A percentile compares a stretch with the other conserved stretches of the same genome.
These are phyloP conservation scores for Boleophthalmus pectinirostris DNA, from an alignment of 2,113 vertebrate species.

Conservation along the genomic window DNA sequence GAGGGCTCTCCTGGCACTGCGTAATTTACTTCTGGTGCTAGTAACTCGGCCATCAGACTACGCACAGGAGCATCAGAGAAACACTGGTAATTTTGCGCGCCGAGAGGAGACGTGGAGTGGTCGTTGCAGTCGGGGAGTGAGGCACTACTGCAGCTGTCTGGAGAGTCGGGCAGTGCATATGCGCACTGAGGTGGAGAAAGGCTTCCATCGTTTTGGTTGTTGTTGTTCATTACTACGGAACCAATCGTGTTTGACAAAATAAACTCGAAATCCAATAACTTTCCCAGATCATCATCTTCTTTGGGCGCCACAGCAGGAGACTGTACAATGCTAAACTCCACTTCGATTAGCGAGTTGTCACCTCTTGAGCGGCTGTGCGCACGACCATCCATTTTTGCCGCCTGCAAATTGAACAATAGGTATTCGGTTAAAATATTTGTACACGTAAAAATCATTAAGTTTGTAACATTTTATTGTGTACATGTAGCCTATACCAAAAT, in stretches of 20 bases:
- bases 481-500: not conserved
- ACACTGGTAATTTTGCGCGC: conserved; percentile 45
- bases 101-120: conserved; percentile 63
- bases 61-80: conserved; percentile 72
- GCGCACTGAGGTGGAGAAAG: conserved; percentile 55
- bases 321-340: conserved; percentile 78
- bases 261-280: conserved; percentile 89
- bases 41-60: conserved; percentile 88
- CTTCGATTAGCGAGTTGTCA: conserved; percentile 64
- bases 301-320: conserved; percentile 49
- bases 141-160: conserved; percentile 82
- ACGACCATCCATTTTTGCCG: conserved; percentile 63
- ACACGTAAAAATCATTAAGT: not conserved
- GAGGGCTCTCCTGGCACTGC: conserved; percentile 50
- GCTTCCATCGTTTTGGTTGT: conserved; percentile 21
- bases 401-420: conserved; percentile 22
- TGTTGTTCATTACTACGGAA: conserved; percentile 42
- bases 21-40: conserved; percentile 77
- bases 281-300: conserved; percentile 87
- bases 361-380: conserved; percentile 37
- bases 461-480: not conserved
- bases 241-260: conserved; percentile 84
- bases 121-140: conserved; percentile 79
- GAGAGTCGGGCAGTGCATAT: conserved; percentile 87
- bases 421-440: not conserved